Percentiles rank a stretch among this genome's conserved stretches.
Evolutionary conservation across 1,140 invertebrate species (phyloP).

Genomic region (Musca vetustissima): DNA sequence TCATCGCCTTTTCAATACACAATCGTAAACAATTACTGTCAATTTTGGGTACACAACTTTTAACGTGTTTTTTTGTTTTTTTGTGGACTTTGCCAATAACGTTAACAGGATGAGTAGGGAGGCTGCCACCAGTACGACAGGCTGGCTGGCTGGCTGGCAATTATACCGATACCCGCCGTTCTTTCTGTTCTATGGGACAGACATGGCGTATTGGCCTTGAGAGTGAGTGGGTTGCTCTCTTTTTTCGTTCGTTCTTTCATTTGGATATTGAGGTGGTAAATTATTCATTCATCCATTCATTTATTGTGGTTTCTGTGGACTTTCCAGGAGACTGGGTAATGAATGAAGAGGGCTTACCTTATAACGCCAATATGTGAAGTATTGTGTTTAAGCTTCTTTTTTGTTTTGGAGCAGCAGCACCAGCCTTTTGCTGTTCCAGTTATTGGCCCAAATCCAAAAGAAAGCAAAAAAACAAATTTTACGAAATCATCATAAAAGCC

Average conservation of each 20-base stretch:
- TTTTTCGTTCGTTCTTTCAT: background rate
- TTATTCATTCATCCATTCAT: conserved; percentile 19
- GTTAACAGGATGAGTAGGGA: background rate
- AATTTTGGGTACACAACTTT: background rate
- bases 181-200: background rate
- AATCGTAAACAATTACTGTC: conserved; percentile 23
- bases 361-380: no score
- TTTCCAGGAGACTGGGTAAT: no score
- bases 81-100: no score
- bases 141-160: no score
- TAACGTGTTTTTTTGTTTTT: no score
- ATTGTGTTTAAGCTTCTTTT: no score
- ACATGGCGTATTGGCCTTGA: no score
- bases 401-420: no score
- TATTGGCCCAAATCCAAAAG: no score
- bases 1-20: conserved; percentile 17
- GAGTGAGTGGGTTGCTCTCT: background rate
- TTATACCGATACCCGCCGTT: background rate
- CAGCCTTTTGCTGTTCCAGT: no score
- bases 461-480: background rate
- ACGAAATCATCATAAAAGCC: background rate
- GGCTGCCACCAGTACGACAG: no score
- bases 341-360: no score
- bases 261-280: conserved; percentile 8
- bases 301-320: conserved; percentile 6